Base-by-base conservation (phyloP, 2,888 invertebrate species). In the Agonopterix arenella region DNA sequence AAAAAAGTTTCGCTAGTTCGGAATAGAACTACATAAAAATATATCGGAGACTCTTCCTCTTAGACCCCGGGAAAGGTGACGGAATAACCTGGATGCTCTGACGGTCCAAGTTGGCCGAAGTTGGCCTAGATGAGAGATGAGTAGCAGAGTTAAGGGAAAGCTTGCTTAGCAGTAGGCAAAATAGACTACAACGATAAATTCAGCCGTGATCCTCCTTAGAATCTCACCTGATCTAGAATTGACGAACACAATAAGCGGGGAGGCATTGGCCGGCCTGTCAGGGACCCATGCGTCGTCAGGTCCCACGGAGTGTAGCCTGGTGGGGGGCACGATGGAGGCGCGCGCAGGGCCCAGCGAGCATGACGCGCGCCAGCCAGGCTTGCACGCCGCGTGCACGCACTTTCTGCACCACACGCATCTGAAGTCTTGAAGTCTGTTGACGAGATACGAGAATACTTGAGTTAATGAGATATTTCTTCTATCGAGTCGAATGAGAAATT, bases 321-420 rank as follows among this genome's bases (percentile, higher is more conserved):
- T 97, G 10, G 98, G 98, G 5, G 98, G 98, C 54, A 99, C 97
- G 44, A 98, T 95, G 47, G 98, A 98, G 11, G 98, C 93, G 54
- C 96, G 93, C 57, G 96, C 94, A 44, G 95, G 94, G 28, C 98
- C 98, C 59, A 98, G 91, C 40, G 95, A 94, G 83, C 98, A 99
- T 55, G 92, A 91, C 36, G 93, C 91, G 13, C 93, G 90, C 85
- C 95, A 92, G 61, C 91, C 90, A 2, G 97, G 96, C 66, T 95
- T 92, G 84, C 98, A 98, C 48, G 94, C 93, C n/a, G 96, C 95
- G 84, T 98, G 98, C 45, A 97, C 96, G 66, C 95, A 96, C 28
- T 93, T 92, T 52, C 97, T 93, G 77, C 98, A 99, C 98, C 98
- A 98, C 60, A 98, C 91, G 84, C 98, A 99, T 60, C 98, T 91